These are phyloP conservation scores for Drosophila melanica DNA, from an alignment of 1,140 invertebrate species.

Conservation along the genomic window DNA sequence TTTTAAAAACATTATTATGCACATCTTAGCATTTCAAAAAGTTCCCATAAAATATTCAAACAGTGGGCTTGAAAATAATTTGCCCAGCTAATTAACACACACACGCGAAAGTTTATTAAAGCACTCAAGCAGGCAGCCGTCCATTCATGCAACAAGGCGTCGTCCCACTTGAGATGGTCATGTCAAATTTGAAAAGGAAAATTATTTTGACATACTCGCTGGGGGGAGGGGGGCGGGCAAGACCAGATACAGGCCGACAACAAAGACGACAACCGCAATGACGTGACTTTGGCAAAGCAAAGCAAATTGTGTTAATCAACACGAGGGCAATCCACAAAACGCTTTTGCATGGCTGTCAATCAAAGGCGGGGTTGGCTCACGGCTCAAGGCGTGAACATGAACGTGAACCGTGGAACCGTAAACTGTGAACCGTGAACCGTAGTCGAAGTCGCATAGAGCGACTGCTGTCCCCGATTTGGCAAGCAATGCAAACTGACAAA, in stretches of 20 bases:
- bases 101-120: conserved; percentile 41
- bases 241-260: conserved; percentile 7
- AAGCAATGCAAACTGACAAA: conserved; percentile 39
- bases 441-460: neutral
- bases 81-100: conserved; percentile 40
- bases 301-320: conserved; percentile 57
- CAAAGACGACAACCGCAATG: conserved; percentile 10
- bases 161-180: conserved; percentile 37
- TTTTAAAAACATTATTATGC: too few species aligned
- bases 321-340: conserved; percentile 41
- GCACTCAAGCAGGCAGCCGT: conserved; percentile 29
- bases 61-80: conserved; percentile 19
- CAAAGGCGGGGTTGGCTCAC: conserved; percentile 19
- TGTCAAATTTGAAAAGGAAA: conserved; percentile 51
- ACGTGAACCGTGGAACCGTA: conserved; percentile 10
- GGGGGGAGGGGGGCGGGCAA: neutral
- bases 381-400: conserved; percentile 42
- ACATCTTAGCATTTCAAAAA: neutral
- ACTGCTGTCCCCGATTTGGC: neutral
- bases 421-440: conserved; percentile 10
- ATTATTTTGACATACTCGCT: conserved; percentile 44
- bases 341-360: conserved; percentile 59
- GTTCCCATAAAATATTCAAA: neutral
- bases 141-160: conserved; percentile 16
- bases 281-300: conserved; percentile 40